phyloP scores from a whole-genome alignment of 2,113 vertebrate species.

The Malurus cyaneus region DNA sequence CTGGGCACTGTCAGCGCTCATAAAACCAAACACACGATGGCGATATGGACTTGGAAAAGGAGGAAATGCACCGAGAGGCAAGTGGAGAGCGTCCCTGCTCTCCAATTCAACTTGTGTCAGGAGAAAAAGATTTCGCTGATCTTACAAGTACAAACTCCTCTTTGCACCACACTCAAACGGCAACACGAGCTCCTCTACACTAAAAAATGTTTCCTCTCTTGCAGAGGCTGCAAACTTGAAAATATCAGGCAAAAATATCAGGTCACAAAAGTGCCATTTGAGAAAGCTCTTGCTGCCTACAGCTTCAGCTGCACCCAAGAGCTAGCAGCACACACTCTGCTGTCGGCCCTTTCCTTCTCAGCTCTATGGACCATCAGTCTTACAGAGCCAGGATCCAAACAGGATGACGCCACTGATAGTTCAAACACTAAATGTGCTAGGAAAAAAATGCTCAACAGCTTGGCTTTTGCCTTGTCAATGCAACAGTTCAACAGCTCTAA shows the following conservation, averaged over 20 bases:
- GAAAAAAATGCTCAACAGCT: neutral
- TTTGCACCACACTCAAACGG: neutral
- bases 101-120: neutral
- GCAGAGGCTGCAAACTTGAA: neutral
- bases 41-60: neutral
- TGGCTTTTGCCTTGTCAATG: neutral
- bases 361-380: neutral
- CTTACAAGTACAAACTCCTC: neutral
- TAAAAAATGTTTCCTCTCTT: neutral
- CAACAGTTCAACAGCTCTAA: neutral
- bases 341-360: neutral
- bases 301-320: neutral
- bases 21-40: neutral
- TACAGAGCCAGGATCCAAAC: neutral
- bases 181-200: neutral
- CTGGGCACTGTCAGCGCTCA: neutral
- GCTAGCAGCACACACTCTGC: too few species aligned
- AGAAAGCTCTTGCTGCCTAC: neutral
- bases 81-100: neutral
- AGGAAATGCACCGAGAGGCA: neutral
- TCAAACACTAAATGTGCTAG: neutral
- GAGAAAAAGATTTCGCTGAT: neutral
- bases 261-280: neutral
- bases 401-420: accelerated
- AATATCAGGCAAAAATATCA: accelerated